Evolutionary conservation across 1,140 invertebrate genomes (phyloP).

Genomic region (Plodia interpunctella): DNA sequence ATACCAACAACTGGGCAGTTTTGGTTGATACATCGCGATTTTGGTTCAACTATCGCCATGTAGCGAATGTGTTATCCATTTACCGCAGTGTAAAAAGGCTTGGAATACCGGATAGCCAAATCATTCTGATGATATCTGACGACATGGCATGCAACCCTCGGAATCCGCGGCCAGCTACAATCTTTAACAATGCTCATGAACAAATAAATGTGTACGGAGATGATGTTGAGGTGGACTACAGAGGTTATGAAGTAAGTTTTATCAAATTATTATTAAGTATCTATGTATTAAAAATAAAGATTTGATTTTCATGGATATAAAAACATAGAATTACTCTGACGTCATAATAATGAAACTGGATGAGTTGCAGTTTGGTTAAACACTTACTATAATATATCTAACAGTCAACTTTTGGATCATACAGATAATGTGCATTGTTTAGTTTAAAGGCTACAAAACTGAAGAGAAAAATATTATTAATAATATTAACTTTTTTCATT

Average conservation of each 20-base stretch:
- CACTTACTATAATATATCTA: too few species aligned
- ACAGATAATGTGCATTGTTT: too few species aligned
- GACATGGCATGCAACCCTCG: conserved; percentile 99
- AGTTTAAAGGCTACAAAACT: too few species aligned
- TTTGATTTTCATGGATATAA: too few species aligned
- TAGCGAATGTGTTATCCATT: conserved; percentile 98
- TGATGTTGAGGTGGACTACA: conserved; percentile 99
- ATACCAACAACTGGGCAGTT: conserved; percentile 99
- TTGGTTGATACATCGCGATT: conserved; percentile 98
- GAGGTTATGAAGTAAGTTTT: conserved; percentile 92
- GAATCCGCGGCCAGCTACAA: conserved; percentile 98
- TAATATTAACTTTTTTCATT: too few species aligned
- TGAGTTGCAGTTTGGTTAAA: too few species aligned
- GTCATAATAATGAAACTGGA: too few species aligned
- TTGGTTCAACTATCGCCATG: conserved; percentile 99
- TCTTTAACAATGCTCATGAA: conserved; percentile 98
- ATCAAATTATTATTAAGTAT: conserved; percentile 9
- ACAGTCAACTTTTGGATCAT: too few species aligned
- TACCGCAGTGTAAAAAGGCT: conserved; percentile 98
- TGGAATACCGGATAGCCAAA: conserved; percentile 97
- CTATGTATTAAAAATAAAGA: too few species aligned
- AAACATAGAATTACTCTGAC: too few species aligned
- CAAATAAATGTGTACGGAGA: conserved; percentile 99
- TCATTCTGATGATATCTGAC: conserved; percentile 99
- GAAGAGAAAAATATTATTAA: too few species aligned